These are phyloP conservation scores for Phyllotis vaccarum DNA, from an alignment of 2,797 vertebrate genomes.

Conservation along the genomic window DNA sequence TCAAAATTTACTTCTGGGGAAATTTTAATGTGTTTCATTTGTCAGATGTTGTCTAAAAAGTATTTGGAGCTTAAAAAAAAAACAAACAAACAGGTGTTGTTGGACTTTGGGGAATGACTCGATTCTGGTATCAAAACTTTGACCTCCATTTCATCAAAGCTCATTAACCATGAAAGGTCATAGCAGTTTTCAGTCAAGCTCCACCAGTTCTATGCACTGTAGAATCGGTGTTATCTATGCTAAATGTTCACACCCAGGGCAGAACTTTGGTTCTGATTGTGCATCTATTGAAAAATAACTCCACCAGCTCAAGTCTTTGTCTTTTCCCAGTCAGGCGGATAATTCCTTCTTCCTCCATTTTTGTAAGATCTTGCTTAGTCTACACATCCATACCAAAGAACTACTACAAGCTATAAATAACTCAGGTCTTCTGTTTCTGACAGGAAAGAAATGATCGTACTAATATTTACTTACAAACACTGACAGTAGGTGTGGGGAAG, in stretches of 20 bases:
- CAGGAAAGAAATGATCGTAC: slow-evolving; percentile 11
- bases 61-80: not conserved
- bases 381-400: not conserved
- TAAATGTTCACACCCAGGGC: not conserved
- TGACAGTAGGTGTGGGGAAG: slow-evolving; percentile 3
- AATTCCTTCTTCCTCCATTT: not conserved
- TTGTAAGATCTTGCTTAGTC: slow-evolving; percentile 5
- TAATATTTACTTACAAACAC: slow-evolving; percentile 39
- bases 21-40: slow-evolving; percentile 31
- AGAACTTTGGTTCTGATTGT: not conserved
- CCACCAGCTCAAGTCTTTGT: not conserved
- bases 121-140: slow-evolving; percentile 63
- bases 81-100: not conserved
- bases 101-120: slow-evolving; percentile 48
- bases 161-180: not conserved
- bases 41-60: slow-evolving; percentile 35
- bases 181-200: not conserved
- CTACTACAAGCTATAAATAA: not conserved
- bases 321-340: not conserved
- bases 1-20: slow-evolving; percentile 29
- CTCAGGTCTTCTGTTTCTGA: slow-evolving; percentile 4
- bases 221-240: not conserved
- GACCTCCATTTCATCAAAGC: not conserved
- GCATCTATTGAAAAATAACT: not conserved
- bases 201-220: not conserved